These are phyloP conservation scores for Oppia nitens DNA, from an alignment of 1,140 invertebrate species.

Conservation along the genomic window DNA sequence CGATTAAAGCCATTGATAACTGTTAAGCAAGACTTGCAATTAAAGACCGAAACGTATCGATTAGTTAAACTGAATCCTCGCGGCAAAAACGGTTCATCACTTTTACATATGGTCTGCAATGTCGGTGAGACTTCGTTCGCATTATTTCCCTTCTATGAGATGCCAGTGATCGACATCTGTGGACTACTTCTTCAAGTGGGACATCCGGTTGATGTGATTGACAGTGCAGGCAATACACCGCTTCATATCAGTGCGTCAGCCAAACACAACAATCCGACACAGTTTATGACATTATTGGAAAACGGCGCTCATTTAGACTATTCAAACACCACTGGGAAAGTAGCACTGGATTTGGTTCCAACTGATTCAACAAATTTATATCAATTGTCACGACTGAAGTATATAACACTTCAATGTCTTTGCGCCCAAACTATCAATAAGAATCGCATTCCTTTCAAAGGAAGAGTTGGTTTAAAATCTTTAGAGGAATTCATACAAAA, in stretches of 20 bases:
- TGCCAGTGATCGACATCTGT: conserved; percentile 53
- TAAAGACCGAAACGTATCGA: conserved; percentile 39
- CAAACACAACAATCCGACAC: conserved; percentile 32
- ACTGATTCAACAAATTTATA: conserved; percentile 32
- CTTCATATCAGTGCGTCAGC: conserved; percentile 51
- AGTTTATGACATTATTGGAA: conserved; percentile 49
- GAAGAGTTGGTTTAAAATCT: conserved; percentile 35
- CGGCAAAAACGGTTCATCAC: conserved; percentile 48
- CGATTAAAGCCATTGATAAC: conserved; percentile 20
- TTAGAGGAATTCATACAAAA: conserved; percentile 21
- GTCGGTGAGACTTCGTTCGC: conserved; percentile 31
- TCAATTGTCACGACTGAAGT: conserved; percentile 56
- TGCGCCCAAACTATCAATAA: conserved; percentile 54
- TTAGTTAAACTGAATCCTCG: conserved; percentile 57
- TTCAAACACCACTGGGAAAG: conserved; percentile 59
- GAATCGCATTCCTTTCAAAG: conserved; percentile 40
- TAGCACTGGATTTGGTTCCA: conserved; percentile 47
- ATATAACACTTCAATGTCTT: conserved; percentile 58
- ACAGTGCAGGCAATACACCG: conserved; percentile 55
- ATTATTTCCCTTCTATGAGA: conserved; percentile 53
- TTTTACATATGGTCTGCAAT: conserved; percentile 63
- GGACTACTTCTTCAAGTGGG: conserved; percentile 61
- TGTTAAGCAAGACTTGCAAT: conserved; percentile 29
- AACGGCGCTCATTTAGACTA: conserved; percentile 69
- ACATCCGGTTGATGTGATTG: conserved; percentile 49